phyloP scores from a whole-genome alignment of 2,888 invertebrate genomes.

The Pterobdella sp. region DNA sequence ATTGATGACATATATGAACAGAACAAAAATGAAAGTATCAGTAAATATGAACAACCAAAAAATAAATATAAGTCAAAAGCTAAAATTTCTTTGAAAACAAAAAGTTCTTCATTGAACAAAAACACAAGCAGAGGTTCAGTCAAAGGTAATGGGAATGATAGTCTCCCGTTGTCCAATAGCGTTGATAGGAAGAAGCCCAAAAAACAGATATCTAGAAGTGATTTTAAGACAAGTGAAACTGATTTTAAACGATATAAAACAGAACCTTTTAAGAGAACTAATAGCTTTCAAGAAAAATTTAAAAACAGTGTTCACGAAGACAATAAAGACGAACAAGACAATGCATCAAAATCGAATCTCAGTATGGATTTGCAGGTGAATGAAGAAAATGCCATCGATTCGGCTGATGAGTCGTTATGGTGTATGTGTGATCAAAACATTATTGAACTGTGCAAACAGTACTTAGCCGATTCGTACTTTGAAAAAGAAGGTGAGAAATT shows the following conservation, averaged over 20 bases:
- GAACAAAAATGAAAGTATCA: not conserved
- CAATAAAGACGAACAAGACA: not conserved
- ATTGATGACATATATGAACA: not conserved
- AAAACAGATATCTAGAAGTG: not conserved
- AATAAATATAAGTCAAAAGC: not conserved
- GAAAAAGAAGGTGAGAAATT: not conserved
- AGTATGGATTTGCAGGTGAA: too few relatives aligned
- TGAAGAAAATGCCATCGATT: not conserved
- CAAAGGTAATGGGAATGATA: not conserved
- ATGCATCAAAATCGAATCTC: not conserved
- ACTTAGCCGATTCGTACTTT: not conserved
- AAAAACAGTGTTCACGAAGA: not conserved
- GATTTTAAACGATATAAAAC: not conserved
- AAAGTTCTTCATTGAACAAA: not conserved
- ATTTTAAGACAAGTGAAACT: not conserved
- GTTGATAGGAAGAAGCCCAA: not conserved
- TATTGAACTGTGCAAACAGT: slow-evolving; percentile 13
- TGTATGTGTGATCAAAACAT: not conserved
- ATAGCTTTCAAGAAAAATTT: not conserved
- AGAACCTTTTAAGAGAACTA: not conserved
- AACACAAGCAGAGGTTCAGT: not conserved
- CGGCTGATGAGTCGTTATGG: slow-evolving; percentile 10
- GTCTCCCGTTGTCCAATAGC: not conserved
- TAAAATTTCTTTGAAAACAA: not conserved
- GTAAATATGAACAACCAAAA: not conserved